Percentiles rank a stretch among this genome's conserved stretches.
phyloP scores from a whole-genome alignment of 2,113 vertebrate genomes.

The Daphoenositta chrysoptera region DNA sequence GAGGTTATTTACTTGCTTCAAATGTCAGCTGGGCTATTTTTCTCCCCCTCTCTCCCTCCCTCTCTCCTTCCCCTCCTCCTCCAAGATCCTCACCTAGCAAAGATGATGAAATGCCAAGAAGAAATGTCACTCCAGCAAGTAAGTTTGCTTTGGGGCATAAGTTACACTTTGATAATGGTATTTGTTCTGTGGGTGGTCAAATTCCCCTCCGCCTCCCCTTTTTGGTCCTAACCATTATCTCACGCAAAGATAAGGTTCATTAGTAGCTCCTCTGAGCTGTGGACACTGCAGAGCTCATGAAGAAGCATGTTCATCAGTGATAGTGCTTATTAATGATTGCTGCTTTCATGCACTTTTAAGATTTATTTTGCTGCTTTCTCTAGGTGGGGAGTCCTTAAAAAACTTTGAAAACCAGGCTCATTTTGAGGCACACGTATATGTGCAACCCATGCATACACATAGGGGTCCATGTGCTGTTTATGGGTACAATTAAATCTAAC shows the following conservation, averaged over 20 bases:
- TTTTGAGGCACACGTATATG: accelerated
- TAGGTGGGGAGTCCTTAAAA: not conserved
- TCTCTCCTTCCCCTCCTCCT: slow-evolving; percentile 1
- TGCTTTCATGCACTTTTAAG: not conserved
- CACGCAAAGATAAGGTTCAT: slow-evolving; percentile 61
- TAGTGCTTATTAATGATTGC: not conserved
- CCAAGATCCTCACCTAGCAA: not conserved
- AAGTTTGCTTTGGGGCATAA: slow-evolving; percentile 50
- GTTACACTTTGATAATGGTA: slow-evolving; percentile 53
- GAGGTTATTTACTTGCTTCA: slow-evolving; percentile 7
- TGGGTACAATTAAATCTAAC: not conserved
- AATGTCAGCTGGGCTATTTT: slow-evolving; percentile 19
- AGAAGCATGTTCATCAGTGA: not conserved
- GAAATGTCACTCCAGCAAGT: slow-evolving; percentile 39
- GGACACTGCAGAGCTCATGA: slow-evolving; percentile 18
- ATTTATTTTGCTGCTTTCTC: not conserved
- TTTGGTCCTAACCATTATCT: slow-evolving; percentile 63
- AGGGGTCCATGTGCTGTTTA: not conserved
- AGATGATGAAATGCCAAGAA: slow-evolving; percentile 51
- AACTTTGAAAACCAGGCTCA: accelerated
- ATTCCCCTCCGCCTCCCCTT: slow-evolving; percentile 26
- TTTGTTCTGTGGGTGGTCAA: slow-evolving; percentile 70
- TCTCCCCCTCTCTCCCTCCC: not conserved
- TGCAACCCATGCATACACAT: accelerated
- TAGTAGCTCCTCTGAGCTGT: slow-evolving; percentile 40